These are phyloP conservation scores for Eulemur macaco DNA, from an alignment of 2,113 vertebrate genomes.

Conservation along the genomic window DNA sequence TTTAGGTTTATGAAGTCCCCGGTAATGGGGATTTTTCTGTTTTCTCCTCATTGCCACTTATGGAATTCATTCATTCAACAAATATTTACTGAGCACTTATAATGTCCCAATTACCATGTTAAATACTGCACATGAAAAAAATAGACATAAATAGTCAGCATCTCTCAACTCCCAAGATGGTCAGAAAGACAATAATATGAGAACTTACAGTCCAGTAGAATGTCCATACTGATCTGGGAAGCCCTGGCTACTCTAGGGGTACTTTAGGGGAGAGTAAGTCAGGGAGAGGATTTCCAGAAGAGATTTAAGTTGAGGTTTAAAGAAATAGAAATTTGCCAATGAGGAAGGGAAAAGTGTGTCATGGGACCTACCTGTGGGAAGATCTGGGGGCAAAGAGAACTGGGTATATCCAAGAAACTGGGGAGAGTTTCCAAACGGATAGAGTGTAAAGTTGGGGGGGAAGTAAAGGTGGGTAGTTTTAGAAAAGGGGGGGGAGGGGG, in stretches of 20 bases:
- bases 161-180: neutral
- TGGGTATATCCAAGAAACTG: neutral
- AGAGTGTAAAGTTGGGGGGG: neutral
- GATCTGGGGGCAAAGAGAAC: neutral
- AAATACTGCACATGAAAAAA: neutral
- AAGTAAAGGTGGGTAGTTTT: neutral
- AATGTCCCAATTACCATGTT: neutral
- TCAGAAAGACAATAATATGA: neutral
- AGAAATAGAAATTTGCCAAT: neutral
- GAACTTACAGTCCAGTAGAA: neutral
- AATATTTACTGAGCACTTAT: neutral
- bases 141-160: neutral
- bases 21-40: neutral
- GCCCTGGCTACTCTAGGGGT: no score
- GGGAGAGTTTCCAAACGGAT: neutral
- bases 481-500: rapidly evolving
- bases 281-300: neutral
- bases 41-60: neutral
- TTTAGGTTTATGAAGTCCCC: neutral
- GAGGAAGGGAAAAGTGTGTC: neutral
- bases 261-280: no score
- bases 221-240: neutral
- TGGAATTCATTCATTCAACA: neutral
- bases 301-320: neutral
- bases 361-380: neutral